Evolutionary conservation across 2,113 vertebrate genomes (phyloP).

Genomic region (Chauna torquata): DNA sequence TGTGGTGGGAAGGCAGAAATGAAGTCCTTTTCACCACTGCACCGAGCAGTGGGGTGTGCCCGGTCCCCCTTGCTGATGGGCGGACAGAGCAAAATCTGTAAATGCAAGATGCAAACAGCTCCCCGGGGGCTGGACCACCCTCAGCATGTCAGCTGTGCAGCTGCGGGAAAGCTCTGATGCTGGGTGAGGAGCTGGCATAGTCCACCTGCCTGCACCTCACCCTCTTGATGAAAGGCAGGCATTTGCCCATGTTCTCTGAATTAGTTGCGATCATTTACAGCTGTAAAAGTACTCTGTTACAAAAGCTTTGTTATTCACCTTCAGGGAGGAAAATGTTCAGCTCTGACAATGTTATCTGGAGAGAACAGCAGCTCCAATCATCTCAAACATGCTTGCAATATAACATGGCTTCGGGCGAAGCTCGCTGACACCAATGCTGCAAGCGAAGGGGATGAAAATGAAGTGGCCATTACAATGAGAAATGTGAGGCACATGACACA

Average conservation of each 20-base stretch:
- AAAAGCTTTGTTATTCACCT: constrained; percentile 46
- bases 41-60: fast-evolving
- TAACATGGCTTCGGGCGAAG: neutral
- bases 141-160: neutral
- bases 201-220: neutral
- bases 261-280: constrained; percentile 20
- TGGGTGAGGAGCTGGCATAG: neutral
- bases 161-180: neutral
- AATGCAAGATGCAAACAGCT: neutral
- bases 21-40: neutral
- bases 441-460: neutral
- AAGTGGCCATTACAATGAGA: constrained; percentile 1
- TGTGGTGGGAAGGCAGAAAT: neutral
- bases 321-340: neutral
- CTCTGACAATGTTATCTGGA: constrained; percentile 66
- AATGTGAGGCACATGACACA: neutral
- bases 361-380: constrained; percentile 33
- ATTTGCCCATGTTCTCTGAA: constrained; percentile 28
- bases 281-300: constrained; percentile 33
- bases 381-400: constrained; percentile 4
- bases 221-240: neutral
- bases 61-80: fast-evolving
- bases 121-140: neutral
- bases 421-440: neutral
- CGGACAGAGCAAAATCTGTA: neutral